phyloP scores from a whole-genome alignment of 2,888 invertebrate species.

The Cordylochernes scorpioides region DNA sequence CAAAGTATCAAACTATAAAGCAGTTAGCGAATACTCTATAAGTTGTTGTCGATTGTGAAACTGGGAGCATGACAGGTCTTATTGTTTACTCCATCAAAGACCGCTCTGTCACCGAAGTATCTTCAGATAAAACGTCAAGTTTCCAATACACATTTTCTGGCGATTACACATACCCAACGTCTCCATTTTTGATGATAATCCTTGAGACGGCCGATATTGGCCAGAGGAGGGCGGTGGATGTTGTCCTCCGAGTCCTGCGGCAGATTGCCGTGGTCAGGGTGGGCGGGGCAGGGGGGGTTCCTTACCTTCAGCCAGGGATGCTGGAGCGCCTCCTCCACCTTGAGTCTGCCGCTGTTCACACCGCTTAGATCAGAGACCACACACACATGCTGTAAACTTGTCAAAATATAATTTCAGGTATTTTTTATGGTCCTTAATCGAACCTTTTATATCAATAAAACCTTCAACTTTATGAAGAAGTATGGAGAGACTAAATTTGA shows the following conservation, averaged over 20 bases:
- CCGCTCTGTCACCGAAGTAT: not conserved
- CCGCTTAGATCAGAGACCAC: no score
- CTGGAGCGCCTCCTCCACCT: constrained; percentile 46
- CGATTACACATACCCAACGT: constrained; percentile 10
- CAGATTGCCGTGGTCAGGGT: not conserved
- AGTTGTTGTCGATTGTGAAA: no score
- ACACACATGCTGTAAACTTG: no score
- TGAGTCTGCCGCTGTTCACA: constrained; percentile 32
- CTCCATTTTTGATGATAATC: constrained; percentile 14
- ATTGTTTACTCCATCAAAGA: constrained; percentile 32
- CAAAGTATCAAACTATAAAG: no score
- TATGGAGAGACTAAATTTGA: no score
- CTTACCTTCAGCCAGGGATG: constrained; percentile 50
- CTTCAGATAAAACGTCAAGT: not conserved
- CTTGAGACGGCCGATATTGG: constrained; percentile 12
- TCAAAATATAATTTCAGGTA: no score
- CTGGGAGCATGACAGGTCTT: no score
- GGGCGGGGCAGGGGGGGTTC: not conserved
- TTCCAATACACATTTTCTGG: constrained; percentile 1
- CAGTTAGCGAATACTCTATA: no score
- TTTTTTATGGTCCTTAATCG: no score
- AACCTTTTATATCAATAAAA: no score
- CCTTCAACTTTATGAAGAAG: no score
- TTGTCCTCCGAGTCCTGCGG: not conserved
- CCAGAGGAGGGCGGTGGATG: constrained; percentile 5